Evolutionary conservation across 2,797 vertebrate species (phyloP).

Genomic region (Poeciliopsis paucimaculata): DNA sequence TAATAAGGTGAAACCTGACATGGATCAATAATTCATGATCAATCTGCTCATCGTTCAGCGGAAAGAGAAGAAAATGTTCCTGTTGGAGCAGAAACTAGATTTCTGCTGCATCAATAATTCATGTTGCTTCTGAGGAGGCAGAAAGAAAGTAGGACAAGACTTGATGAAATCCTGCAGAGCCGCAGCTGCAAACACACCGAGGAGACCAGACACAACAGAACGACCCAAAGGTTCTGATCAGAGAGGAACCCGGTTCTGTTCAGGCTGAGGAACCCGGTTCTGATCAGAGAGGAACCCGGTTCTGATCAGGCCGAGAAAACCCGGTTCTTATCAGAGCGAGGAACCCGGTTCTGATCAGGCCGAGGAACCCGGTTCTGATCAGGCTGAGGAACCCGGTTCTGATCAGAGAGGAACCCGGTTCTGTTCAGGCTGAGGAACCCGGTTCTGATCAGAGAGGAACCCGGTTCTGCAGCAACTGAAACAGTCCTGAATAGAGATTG

Average conservation of each 20-base stretch:
- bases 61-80: background rate
- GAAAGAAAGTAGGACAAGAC: slow-evolving; percentile 65
- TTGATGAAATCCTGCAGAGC: slow-evolving; percentile 50
- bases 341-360: no score
- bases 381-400: no score
- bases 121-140: slow-evolving; percentile 53
- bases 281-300: background rate
- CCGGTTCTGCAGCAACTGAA: background rate
- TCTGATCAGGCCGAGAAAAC: no score
- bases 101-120: slow-evolving; percentile 66
- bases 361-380: no score
- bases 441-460: background rate
- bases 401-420: no score
- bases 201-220: background rate
- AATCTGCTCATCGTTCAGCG: background rate
- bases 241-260: no score
- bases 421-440: background rate
- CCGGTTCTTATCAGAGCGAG: no score
- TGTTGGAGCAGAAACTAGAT: slow-evolving; percentile 17
- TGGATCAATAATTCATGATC: background rate
- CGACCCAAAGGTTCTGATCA: no score
- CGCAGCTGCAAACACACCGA: slow-evolving; percentile 25
- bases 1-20: background rate
- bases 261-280: background rate
- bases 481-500: background rate